Evolutionary conservation across 2,797 vertebrate species (phyloP).

Genomic region (Babyrousa celebensis): DNA sequence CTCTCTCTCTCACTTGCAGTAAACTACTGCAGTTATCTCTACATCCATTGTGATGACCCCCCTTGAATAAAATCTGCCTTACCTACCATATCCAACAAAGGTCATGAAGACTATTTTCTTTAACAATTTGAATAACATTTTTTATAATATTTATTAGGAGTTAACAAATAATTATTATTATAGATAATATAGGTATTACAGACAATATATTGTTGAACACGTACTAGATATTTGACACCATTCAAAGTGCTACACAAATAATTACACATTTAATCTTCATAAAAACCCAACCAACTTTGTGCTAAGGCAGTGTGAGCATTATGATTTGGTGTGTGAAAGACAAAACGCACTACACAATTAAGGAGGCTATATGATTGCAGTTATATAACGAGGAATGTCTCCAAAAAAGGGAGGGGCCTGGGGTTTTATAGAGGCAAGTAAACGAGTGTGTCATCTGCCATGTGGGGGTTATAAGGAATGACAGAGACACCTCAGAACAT

Average conservation of each 20-base stretch:
- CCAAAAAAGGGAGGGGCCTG: not conserved
- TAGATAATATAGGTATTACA: slow-evolving; percentile 16
- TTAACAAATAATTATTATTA: not conserved
- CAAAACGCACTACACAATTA: not conserved
- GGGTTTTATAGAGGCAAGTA: not conserved
- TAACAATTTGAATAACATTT: slow-evolving; percentile 1
- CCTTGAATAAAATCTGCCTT: not conserved
- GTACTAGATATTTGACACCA: not conserved
- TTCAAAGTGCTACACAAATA: not conserved
- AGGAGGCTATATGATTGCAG: not conserved
- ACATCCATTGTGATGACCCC: not conserved
- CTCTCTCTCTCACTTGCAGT: not conserved
- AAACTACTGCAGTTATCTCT: not conserved
- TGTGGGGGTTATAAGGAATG: not conserved
- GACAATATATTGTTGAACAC: slow-evolving; percentile 39
- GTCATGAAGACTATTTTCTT: slow-evolving; percentile 15
- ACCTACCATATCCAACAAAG: not conserved
- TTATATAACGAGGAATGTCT: slow-evolving; percentile 4
- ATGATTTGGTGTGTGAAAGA: slow-evolving; percentile 46
- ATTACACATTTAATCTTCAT: not conserved
- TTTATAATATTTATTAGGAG: not conserved
- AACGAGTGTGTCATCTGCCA: not conserved
- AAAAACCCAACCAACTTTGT: slow-evolving; percentile 20
- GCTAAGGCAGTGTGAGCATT: slow-evolving; percentile 3
- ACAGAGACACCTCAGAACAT: not conserved